Evolutionary conservation across 2,888 invertebrate species (phyloP).

Genomic region (Cepaea hortensis): DNA sequence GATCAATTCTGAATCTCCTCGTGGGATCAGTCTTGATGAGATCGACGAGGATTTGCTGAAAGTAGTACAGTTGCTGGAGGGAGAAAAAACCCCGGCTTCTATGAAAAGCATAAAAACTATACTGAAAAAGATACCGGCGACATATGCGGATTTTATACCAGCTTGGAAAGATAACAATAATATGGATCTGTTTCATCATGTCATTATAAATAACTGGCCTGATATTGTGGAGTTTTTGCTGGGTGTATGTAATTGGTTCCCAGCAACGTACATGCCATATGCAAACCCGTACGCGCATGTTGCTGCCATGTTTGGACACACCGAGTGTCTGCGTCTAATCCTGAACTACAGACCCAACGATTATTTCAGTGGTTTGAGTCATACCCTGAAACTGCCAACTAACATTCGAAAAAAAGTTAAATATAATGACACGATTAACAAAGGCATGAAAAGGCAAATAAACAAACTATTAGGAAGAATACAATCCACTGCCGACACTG

Average conservation of each 20-base stretch:
- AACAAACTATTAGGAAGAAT: not conserved
- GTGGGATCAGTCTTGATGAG: not conserved
- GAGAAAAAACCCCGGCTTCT: not conserved
- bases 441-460: not conserved
- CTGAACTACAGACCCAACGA: slow-evolving; percentile 23
- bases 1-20: not conserved
- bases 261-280: slow-evolving; percentile 5
- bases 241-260: not conserved
- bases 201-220: slow-evolving; percentile 7
- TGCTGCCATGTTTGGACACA: slow-evolving; percentile 34
- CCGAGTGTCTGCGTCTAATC: slow-evolving; percentile 16
- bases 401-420: not conserved
- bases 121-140: not conserved
- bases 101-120: not conserved
- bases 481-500: not conserved
- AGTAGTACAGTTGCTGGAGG: not conserved
- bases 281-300: slow-evolving; percentile 39
- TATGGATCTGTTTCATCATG: slow-evolving; percentile 26
- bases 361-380: not conserved
- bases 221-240: slow-evolving; percentile 25
- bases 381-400: slow-evolving; percentile 17
- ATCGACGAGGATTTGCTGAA: not conserved
- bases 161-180: slow-evolving; percentile 9
- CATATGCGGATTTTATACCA: not conserved
- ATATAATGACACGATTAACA: not conserved